Evolutionary conservation across 2,888 invertebrate species (phyloP), one percentile per base, ranked within the genome.

Genomic region (Syrphus vitripennis): DNA sequence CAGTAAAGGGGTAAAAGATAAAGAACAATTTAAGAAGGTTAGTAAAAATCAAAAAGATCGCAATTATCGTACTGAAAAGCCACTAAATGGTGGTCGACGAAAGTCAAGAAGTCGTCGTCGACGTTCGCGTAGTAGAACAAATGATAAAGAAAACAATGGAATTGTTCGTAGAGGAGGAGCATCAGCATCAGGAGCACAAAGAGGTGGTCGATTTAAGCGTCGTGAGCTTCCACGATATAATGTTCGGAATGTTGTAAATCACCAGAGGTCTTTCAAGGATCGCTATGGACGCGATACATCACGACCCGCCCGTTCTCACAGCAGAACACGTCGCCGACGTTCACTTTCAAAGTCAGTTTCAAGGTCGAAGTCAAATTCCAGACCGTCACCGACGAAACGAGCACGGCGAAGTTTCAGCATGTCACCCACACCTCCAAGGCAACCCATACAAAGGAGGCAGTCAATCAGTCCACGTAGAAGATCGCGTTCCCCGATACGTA

Each of bases 191-290:
- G n/a, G 37, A 19, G 10, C 21, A 91, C 89, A 93, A 90, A 88
- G 93, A 92, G 65, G 65, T 9, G 86, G 93, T 31, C 90, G 91
- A 3, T 89, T 94, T 72, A 96, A 95, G 89, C 94, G 97, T 16
- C 95, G 96, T 90, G 97, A 97, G 89, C 92, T 97, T 65, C 96
- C 96, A 89, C 94, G 97, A 3, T 97, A 97, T 91, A 96, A 97
- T 93, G 97, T 97, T 10, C 94, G 97, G 48, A 95, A 95, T 83
- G 93, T 97, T 42, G 95, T 97, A 9, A 94, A 95, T 5, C 87
- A 89, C 4, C 91, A 91, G 50, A 93, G 94, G 40, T 93, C 94
- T 72, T 72, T 88, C 19, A 96, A 95, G 91, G 97, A 97, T 92
- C 94, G 95, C 67, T 97, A 97, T 92, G 97, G 97, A 0, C 93